Percentiles rank a stretch among this genome's conserved stretches.
These are phyloP conservation scores for Drosophila melanosoma DNA, from an alignment of 2,888 invertebrate species.

Conservation along the genomic window DNA sequence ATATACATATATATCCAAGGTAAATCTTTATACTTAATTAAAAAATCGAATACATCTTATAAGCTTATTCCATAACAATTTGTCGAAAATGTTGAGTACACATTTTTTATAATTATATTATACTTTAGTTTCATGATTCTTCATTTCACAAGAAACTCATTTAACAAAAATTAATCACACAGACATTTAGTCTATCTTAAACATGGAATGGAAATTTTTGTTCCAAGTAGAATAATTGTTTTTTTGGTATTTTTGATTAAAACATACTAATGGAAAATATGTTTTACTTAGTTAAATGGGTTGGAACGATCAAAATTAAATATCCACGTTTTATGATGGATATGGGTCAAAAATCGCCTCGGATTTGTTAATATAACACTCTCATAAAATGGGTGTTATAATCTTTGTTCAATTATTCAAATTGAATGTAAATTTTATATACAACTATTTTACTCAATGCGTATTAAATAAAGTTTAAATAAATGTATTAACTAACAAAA, in stretches of 20 bases:
- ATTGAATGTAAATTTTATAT: conserved; percentile 43
- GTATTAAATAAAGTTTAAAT: conserved; percentile 38
- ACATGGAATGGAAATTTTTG: conserved; percentile 8
- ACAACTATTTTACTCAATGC: conserved; percentile 27
- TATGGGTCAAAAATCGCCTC: background rate
- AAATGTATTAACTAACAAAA: conserved; percentile 13
- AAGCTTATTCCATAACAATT: background rate
- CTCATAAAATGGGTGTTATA: background rate
- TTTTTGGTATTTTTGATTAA: background rate
- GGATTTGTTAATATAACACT: background rate
- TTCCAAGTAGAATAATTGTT: background rate
- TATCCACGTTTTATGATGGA: background rate
- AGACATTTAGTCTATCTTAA: too few relatives aligned
- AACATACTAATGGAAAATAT: too few relatives aligned
- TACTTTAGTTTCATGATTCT: conserved; percentile 29
- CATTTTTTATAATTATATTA: conserved; percentile 15
- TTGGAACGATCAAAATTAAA: conserved; percentile 2
- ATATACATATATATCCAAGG: too few relatives aligned
- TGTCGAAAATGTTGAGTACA: conserved; percentile 12
- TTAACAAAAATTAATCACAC: background rate
- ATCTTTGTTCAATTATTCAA: conserved; percentile 43
- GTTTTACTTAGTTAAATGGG: conserved; percentile 1
- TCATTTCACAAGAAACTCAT: conserved; percentile 35
- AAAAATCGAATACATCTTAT: background rate
- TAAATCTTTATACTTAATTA: background rate